Conservation (phyloP, 2,888 invertebrate species). For the Dromius quadrimaculatus region DNA sequence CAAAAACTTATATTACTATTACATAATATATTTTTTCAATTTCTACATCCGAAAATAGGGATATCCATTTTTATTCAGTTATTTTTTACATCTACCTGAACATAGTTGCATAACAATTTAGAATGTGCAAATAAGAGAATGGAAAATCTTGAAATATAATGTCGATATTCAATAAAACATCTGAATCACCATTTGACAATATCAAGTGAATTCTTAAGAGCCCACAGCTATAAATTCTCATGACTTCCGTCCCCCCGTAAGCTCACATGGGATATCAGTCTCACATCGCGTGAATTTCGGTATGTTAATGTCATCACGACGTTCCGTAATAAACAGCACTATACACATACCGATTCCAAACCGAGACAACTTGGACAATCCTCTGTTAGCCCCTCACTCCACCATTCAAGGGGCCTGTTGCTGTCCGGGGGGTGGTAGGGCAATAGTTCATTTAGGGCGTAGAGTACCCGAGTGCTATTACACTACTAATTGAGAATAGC, state of each 20-base stretch:
- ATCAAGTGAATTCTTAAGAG: too few species aligned
- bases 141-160: too few species aligned
- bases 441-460: conserved; percentile 65
- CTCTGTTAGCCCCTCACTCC: background rate
- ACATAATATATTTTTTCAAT: too few species aligned
- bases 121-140: too few species aligned
- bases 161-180: too few species aligned
- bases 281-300: conserved; percentile 30
- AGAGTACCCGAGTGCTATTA: conserved; percentile 71
- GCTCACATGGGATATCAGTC: conserved; percentile 1
- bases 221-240: conserved; percentile 7
- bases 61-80: too few species aligned
- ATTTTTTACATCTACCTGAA: too few species aligned
- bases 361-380: conserved; percentile 27
- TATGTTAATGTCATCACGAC: conserved; percentile 39
- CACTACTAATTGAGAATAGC: conserved; percentile 78
- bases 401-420: background rate
- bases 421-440: conserved; percentile 45
- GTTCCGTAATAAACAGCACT: conserved; percentile 20
- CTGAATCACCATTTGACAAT: too few species aligned
- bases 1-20: too few species aligned
- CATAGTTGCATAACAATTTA: too few species aligned
- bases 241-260: background rate
- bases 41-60: too few species aligned
- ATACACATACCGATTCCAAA: conserved; percentile 14